Evolutionary conservation across 2,113 vertebrate genomes (phyloP).

Genomic region (Chaenogobius annularis): DNA sequence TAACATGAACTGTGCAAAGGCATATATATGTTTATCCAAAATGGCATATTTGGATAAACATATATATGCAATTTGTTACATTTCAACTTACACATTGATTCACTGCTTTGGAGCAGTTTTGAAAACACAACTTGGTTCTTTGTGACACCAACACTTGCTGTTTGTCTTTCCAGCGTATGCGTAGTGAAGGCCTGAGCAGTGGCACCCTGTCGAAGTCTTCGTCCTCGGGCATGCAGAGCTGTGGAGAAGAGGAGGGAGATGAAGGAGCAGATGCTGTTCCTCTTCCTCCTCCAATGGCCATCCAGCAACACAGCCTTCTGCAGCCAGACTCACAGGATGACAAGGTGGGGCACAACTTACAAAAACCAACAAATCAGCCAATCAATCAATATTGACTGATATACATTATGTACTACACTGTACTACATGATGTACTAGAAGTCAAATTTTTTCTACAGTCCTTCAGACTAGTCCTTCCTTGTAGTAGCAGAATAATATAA

Average conservation of each 20-base stretch:
- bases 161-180: conserved; percentile 82
- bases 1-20: not conserved
- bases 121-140: not conserved
- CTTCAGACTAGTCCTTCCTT: not conserved
- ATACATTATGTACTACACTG: not conserved
- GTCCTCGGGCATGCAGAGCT: conserved; percentile 99
- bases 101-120: no score
- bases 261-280: conserved; percentile 93
- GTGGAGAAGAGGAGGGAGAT: conserved; percentile 96
- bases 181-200: conserved; percentile 96
- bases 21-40: no score
- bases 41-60: not conserved
- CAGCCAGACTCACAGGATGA: conserved; percentile 96
- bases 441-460: not conserved
- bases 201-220: conserved; percentile 97
- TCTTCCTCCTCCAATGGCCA: conserved; percentile 96
- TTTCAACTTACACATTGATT: no score
- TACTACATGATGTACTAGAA: not conserved
- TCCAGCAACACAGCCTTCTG: conserved; percentile 97
- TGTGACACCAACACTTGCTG: not conserved
- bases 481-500: no score
- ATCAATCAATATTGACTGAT: not conserved
- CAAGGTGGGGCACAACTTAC: conserved; percentile 82
- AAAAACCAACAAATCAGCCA: not conserved
- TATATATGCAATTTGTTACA: no score